Conservation (phyloP, 2,113 vertebrate species). For the Origma solitaria region DNA sequence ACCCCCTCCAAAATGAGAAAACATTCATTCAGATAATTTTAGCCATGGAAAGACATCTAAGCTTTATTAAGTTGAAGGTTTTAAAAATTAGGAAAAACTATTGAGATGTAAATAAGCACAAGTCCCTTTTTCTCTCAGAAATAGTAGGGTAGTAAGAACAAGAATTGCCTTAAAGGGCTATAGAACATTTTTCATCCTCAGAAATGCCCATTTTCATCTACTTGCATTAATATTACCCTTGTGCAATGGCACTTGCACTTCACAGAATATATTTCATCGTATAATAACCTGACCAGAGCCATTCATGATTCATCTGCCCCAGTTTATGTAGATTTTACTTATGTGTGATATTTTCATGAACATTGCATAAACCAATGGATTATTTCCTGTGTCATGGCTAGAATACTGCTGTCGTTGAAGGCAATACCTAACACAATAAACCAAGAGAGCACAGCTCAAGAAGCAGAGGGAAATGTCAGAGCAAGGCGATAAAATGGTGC, state of each 20-base stretch:
- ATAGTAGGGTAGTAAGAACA: not conserved
- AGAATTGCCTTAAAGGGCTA: not conserved
- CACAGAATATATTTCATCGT: not conserved
- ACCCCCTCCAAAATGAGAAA: not conserved
- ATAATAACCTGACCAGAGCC: not conserved
- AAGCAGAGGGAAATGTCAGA: not conserved
- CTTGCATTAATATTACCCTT: not conserved
- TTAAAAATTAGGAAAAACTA: not conserved
- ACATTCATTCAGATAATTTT: rapidly evolving
- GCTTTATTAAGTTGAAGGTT: not conserved
- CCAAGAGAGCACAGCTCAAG: not conserved
- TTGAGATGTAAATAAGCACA: not conserved
- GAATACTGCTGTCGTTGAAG: not conserved
- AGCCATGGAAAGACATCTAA: not conserved
- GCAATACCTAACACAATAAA: not conserved
- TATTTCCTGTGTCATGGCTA: not conserved
- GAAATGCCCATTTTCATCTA: not conserved
- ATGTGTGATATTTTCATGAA: not conserved
- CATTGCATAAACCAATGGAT: not conserved
- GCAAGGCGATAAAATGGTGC: not conserved
- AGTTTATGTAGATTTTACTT: not conserved
- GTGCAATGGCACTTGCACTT: not conserved
- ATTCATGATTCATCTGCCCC: not conserved
- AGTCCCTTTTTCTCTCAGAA: not conserved
- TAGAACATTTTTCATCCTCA: not conserved